These are phyloP conservation scores for Gari tellinella DNA, from an alignment of 2,888 invertebrate genomes.

Conservation along the genomic window DNA sequence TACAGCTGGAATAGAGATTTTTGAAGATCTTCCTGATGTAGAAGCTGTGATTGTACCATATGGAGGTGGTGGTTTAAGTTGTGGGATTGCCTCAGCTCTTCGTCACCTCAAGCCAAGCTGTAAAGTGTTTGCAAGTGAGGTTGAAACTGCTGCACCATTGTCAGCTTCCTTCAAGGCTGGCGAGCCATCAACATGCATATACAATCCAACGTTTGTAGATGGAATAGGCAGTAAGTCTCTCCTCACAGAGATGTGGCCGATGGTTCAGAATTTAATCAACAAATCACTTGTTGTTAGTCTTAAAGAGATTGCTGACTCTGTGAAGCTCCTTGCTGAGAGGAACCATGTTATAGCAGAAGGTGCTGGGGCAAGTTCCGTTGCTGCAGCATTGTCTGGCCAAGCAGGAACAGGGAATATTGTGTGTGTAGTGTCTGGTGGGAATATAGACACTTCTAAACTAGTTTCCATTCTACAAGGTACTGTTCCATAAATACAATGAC, in stretches of 20 bases:
- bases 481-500: conserved; percentile 44
- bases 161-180: conserved; percentile 71
- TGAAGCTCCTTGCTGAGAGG: conserved; percentile 75
- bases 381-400: conserved; percentile 73
- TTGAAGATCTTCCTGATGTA: conserved; percentile 80
- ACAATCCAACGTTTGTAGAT: conserved; percentile 79
- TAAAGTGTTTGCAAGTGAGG: conserved; percentile 78
- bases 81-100: conserved; percentile 78
- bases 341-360: conserved; percentile 82
- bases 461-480: conserved; percentile 65
- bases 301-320: conserved; percentile 74
- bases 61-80: conserved; percentile 80
- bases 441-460: conserved; percentile 76
- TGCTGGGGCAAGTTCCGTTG: conserved; percentile 80
- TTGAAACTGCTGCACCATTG: conserved; percentile 79
- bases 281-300: conserved; percentile 75
- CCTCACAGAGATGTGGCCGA: conserved; percentile 78
- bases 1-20: conserved; percentile 80
- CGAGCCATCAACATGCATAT: conserved; percentile 65
- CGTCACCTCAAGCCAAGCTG: conserved; percentile 72
- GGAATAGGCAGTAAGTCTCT: conserved; percentile 80
- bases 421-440: conserved; percentile 82
- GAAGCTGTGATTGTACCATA: conserved; percentile 80
- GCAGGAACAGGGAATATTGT: conserved; percentile 77
- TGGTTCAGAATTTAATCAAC: conserved; percentile 71